Base-by-base conservation (phyloP, 2,797 vertebrate species). In the Fistularia tabacaria region DNA sequence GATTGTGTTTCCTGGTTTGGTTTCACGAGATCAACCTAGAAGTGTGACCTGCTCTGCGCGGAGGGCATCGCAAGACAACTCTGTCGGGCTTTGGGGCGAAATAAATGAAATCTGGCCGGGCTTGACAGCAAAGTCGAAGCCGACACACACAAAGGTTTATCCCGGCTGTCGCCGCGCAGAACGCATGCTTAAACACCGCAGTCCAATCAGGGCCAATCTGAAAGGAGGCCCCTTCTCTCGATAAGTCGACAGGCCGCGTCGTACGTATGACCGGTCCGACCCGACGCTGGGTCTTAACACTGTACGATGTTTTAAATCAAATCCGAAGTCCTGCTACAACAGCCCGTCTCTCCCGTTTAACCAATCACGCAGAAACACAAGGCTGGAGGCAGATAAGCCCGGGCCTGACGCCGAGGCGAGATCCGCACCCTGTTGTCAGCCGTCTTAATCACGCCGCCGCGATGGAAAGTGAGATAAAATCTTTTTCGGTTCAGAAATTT, bases 401-500 rank as follows among this genome's bases (percentile, higher is more conserved):
- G 0, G 55, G 62, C 14, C 63, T 75, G 72, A 81, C 69, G 58
- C 66, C 36, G 50, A 59, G 62, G 57, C 72, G 56, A 71, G 64
- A 68, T 62, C 59, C 52, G 62, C 40, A 58, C 59, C 82, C 57
- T 75, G 71, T 73, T 77, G 79, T 75, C 66, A 79, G 69, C 37
- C 46, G 7, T 69, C 69, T 57, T 62, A 60, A 82, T 74, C 67
- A 60, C 73, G 70, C 43, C 7, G 40, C 77, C 56, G 51, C n/a
- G 73, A 80, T 68, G 62, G 66, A 70, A 66, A 68, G 64, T 15
- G 36, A 65, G 78, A 87, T 82, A 67, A 75, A 79, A 80, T 70
- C 72, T 77, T 85, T 84, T 81, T 69, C 50, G 40, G 71, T 55
- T 70, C 25, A 68, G 56, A 78, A 59, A 69, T 83, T 82, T 79